Evolutionary conservation across 2,888 invertebrate genomes (phyloP), one percentile per base, ranked within the genome.

Genomic region (Strigamia transsilvanica): DNA sequence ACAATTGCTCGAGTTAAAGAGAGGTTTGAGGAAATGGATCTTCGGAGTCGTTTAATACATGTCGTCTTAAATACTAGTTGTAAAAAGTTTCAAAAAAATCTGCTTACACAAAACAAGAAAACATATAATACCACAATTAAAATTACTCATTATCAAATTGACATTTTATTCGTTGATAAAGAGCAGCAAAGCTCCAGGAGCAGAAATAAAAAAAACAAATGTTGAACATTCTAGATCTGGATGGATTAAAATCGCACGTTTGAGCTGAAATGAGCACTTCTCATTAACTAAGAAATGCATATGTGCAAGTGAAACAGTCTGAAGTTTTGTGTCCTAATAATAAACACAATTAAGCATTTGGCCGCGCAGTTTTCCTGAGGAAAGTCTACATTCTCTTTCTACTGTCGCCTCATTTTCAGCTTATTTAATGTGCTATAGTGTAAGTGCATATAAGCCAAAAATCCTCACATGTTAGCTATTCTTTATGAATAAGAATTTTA

Each of bases 371-470:
- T 51, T 51, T 51, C 51, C 18, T 51, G 15, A 51, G 51, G 27
- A 23, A 66, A 61, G 61, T 61, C 61, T 23, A 61, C 61, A 61
- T 61, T 61, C 23, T 21, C 23, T 66, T 66, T 66, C 27, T 66
- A 66, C 66, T 27, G 23, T 66, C 27, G 66, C 66, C 66, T 66
- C 66, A 66, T 66, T 66, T 66, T 66, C 66, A 66, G 66, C 66
- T 66, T 66, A 66, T 66, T 66, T 66, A 66, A 66, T 66, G 66
- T 27, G 66, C 27, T 32, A 66, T 66, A 23, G 27, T 66, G 66
- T 66, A 66, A 66, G 66, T 66, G 66, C 66, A 66, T 66, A 66
- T 66, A 66, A 66, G 66, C 66, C 66, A 66, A 66, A 66, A 66
- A 66, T 66, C 66, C 66, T 66, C 66, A 66, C 66, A 66, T 66